Conservation (phyloP, 2,113 vertebrate genomes). For the Proterorhinus semilunaris region DNA sequence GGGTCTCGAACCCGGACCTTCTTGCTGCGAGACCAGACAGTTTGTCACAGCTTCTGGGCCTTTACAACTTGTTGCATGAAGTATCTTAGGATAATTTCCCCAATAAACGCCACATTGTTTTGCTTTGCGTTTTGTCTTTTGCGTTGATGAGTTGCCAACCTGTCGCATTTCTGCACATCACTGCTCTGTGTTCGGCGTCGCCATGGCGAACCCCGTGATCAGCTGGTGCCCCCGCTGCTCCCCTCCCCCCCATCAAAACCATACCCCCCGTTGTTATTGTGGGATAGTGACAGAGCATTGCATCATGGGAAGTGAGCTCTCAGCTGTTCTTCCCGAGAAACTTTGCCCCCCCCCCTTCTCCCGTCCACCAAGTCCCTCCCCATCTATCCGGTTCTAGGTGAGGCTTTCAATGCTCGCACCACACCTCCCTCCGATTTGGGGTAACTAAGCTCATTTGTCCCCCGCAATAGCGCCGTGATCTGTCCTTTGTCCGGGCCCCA, state of each 20-base stretch:
- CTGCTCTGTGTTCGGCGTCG: conserved; percentile 28
- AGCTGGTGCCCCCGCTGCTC: conserved; percentile 36
- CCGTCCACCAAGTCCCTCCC: conserved; percentile 31
- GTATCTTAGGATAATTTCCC: neutral
- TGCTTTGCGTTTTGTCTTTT: conserved; percentile 6
- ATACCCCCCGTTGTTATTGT: conserved; percentile 15
- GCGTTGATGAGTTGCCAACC: conserved; percentile 14
- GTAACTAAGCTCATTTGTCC: conserved; percentile 77
- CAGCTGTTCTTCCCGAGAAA: conserved; percentile 55
- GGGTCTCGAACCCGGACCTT: too few species aligned
- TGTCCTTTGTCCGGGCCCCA: conserved; percentile 74
- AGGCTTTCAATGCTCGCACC: conserved; percentile 62
- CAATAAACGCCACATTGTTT: neutral
- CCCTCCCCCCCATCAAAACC: neutral
- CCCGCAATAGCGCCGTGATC: conserved; percentile 74
- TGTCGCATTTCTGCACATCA: conserved; percentile 33
- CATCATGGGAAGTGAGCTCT: conserved; percentile 60
- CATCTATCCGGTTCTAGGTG: conserved; percentile 59
- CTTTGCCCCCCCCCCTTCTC: conserved; percentile 23
- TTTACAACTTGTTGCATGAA: neutral
- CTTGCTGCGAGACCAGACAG: too few species aligned
- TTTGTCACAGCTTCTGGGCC: neutral
- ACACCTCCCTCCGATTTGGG: conserved; percentile 67
- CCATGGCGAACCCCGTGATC: conserved; percentile 52
- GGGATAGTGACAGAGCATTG: conserved; percentile 55